Base-by-base conservation (phyloP, 2,888 invertebrate species). In the Tubulanus polymorphus region DNA sequence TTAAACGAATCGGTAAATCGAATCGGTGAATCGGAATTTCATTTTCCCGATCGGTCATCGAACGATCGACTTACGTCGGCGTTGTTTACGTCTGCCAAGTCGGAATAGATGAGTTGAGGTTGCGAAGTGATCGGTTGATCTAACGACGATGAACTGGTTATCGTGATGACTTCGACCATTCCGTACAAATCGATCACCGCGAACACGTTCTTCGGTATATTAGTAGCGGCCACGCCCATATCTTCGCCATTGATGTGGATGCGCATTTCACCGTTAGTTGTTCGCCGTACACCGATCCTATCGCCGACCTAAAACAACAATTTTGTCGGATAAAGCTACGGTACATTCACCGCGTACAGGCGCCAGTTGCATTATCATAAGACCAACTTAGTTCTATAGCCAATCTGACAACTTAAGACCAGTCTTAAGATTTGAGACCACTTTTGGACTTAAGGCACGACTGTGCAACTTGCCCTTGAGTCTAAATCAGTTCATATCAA, bases 111-210 rank as follows among this genome's bases (percentile, higher is more conserved):
- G 20, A 23, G 23, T 5, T 18, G 41, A 8, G 41, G 41, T 15
- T 23, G 41, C 23, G 41, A 41, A 3, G 41, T 8, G 15, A 20
- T 41, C 20, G 23, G 41, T 5, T 18, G 20, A 41, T 41, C 41
- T 41, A 20, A 23, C 18, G 23, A 41, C 20, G 41, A 41, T 41
- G 41, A 41, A 58, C 78, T 80, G 0, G 88, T 87, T 0, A 92
- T 86, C 63, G 88, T 85, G 3, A 93, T 85, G 51, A 88, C 86
- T 62, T 87, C 86, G 1, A 90, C 88, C 27, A 86, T 57, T 15
- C 93, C 93, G 69, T 85, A 87, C 48, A 93, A 78, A 74, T 93
- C 93, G 62, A 91, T 85, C 2, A 92, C 87, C 8, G 87, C 91
- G 75, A 88, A 91, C 2, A 92, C 86, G 80, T 87, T 87, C 78